These are phyloP conservation scores for Mixornis gularis DNA, from an alignment of 2,113 vertebrate genomes.

Conservation along the genomic window DNA sequence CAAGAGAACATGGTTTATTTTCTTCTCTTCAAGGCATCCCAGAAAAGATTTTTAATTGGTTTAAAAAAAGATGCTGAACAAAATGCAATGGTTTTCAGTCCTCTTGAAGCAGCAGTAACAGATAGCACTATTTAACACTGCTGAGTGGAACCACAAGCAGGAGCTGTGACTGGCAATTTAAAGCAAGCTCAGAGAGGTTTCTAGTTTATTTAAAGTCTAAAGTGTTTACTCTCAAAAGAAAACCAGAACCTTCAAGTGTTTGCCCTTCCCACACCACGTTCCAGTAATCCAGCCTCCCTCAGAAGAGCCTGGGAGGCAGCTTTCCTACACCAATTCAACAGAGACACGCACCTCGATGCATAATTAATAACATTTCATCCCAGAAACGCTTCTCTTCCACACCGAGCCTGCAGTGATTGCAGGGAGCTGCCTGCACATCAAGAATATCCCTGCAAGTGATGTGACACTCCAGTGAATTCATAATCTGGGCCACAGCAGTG, in stretches of 20 bases:
- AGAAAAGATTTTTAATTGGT: slow-evolving; percentile 75
- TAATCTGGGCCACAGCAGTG: neutral
- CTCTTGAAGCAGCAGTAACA: slow-evolving; percentile 21
- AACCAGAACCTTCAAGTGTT: slow-evolving; percentile 51
- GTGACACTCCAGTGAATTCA: neutral
- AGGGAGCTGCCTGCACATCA: slow-evolving; percentile 45
- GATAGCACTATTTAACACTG: slow-evolving; percentile 54
- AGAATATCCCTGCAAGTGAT: neutral
- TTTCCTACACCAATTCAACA: slow-evolving; percentile 36
- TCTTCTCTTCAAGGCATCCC: slow-evolving; percentile 68
- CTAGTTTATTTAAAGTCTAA: slow-evolving; percentile 51
- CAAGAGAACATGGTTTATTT: slow-evolving; percentile 72
- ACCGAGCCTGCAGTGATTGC: neutral
- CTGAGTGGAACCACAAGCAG: slow-evolving; percentile 51
- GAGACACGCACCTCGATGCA: slow-evolving; percentile 29
- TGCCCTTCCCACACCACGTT: slow-evolving; percentile 48
- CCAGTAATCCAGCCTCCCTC: neutral
- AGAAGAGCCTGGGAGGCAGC: slow-evolving; percentile 53
- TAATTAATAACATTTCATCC: slow-evolving; percentile 53
- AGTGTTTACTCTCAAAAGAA: slow-evolving; percentile 58
- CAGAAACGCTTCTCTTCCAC: slow-evolving; percentile 35
- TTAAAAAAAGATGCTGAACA: slow-evolving; percentile 68
- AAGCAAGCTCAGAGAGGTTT: slow-evolving; percentile 38
- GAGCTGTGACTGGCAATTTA: slow-evolving; percentile 53
- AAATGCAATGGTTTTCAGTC: slow-evolving; percentile 63